Conservation (phyloP, 2,888 invertebrate species). For the Eupithecia dodoneata region DNA sequence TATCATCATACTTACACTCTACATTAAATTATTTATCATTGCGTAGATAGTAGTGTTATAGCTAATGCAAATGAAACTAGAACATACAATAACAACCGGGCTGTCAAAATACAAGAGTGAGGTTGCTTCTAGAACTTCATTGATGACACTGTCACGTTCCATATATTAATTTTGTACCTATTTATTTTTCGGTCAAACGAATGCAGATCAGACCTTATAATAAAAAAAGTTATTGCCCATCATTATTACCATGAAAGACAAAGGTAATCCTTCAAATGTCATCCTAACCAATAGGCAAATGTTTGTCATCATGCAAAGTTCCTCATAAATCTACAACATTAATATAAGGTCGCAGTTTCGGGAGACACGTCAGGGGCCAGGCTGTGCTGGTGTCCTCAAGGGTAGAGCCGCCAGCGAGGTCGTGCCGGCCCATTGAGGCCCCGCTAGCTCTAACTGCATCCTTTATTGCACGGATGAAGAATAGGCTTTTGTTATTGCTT, state of each 20-base stretch:
- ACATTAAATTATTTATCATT: neutral
- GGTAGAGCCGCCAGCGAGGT: conserved; percentile 56
- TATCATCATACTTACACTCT: neutral
- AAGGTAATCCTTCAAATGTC: neutral
- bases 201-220: too few relatives aligned
- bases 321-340: neutral
- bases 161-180: too few relatives aligned
- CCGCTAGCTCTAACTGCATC: conserved; percentile 71
- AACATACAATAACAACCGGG: neutral
- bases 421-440: conserved; percentile 80
- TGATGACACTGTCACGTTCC: too few relatives aligned
- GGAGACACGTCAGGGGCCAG: conserved; percentile 43
- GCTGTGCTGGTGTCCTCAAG: conserved; percentile 49
- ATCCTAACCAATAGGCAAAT: neutral
- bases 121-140: too few relatives aligned
- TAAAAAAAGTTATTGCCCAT: neutral
- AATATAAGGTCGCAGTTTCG: neutral
- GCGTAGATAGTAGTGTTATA: neutral
- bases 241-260: neutral
- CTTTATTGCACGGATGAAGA: conserved; percentile 66
- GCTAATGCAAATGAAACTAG: neutral
- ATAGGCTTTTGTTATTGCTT: conserved; percentile 43
- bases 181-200: too few relatives aligned
- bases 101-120: too few relatives aligned
- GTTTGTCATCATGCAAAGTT: neutral